Conservation (phyloP, 2,888 invertebrate genomes). For the Leptinotarsa rubiginosa region DNA sequence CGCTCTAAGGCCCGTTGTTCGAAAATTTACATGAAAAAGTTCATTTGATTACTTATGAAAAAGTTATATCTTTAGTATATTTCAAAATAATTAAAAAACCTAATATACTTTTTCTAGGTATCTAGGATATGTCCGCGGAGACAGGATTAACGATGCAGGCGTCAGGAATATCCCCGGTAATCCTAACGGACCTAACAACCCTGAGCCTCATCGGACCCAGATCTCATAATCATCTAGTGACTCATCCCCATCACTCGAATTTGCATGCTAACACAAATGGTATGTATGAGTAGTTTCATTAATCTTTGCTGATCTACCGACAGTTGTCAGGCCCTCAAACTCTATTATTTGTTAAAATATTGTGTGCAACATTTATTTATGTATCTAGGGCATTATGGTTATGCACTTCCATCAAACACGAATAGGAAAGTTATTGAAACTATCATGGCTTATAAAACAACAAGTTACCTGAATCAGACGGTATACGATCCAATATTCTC, state of each 20-base stretch:
- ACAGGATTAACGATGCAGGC: conserved; percentile 67
- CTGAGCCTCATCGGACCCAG: conserved; percentile 63
- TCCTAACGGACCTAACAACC: conserved; percentile 64
- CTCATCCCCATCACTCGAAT: conserved; percentile 57
- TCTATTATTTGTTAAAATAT: no score
- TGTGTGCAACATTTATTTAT: no score
- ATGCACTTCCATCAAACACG: no score
- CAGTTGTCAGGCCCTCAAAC: no score
- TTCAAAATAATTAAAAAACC: background rate
- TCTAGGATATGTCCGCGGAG: conserved; percentile 70
- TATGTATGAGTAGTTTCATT: conserved; percentile 41
- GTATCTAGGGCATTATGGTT: no score
- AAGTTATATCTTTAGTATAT: background rate
- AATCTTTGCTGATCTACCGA: background rate
- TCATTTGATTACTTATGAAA: no score
- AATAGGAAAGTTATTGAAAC: no score
- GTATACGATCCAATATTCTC: no score
- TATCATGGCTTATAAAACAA: no score
- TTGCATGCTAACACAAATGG: conserved; percentile 56
- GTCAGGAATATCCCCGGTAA: conserved; percentile 62
- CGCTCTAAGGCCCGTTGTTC: no score
- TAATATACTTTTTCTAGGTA: conserved; percentile 29
- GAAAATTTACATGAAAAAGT: no score
- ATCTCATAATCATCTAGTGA: conserved; percentile 51
- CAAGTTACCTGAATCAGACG: no score